Evolutionary conservation across 2,113 vertebrate species (phyloP).

Genomic region (Progne subis): DNA sequence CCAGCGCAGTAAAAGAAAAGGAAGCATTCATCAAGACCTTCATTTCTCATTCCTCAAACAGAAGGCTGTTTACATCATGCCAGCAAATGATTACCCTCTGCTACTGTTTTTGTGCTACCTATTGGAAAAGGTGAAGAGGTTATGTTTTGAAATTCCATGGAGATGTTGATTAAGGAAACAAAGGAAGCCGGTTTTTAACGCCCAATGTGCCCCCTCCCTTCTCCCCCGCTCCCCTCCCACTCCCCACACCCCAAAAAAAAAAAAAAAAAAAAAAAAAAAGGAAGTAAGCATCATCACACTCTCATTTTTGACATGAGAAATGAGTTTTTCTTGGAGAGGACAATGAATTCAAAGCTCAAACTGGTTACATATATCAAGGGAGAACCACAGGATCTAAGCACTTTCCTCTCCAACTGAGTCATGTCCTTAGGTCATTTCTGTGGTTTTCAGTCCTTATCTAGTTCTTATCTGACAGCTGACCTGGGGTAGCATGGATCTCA

Average conservation of each 20-base stretch:
- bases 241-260: not conserved
- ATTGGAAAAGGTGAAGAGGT: slow-evolving; percentile 57
- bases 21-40: slow-evolving; percentile 43
- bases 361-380: not conserved
- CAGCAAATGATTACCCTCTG: slow-evolving; percentile 54
- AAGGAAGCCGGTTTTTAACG: slow-evolving; percentile 41
- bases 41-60: slow-evolving; percentile 53
- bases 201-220: not conserved
- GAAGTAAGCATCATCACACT: not conserved
- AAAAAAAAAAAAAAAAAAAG: not conserved
- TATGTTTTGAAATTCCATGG: slow-evolving; percentile 46
- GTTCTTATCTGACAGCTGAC: not conserved
- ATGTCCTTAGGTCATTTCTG: not conserved
- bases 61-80: slow-evolving; percentile 56
- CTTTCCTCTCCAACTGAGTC: not conserved
- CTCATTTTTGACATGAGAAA: not conserved
- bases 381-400: not conserved
- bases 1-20: not conserved
- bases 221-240: accelerated
- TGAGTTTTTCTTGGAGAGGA: not conserved
- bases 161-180: slow-evolving; percentile 65
- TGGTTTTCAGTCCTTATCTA: not conserved
- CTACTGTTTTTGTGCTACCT: slow-evolving; percentile 50
- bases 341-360: not conserved
- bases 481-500: not conserved